A percentile compares a stretch with the other conserved stretches of the same genome.
Evolutionary conservation across 2,113 vertebrate genomes (phyloP).

Genomic region (Stigmatopora argus): DNA sequence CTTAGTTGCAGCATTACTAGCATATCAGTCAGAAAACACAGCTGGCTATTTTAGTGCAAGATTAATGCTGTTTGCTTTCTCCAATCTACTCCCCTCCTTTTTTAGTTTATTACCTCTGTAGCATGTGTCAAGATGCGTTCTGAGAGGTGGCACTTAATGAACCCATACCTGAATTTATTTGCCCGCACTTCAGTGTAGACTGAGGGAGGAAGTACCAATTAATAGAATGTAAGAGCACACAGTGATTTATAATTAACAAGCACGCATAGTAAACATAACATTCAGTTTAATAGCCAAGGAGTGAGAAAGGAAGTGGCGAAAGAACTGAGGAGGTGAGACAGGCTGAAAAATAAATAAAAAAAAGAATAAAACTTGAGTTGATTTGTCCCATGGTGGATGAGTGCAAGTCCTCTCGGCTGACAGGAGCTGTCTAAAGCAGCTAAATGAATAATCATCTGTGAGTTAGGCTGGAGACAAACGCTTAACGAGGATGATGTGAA

Average conservation of each 20-base stretch:
- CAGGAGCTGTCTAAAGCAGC: conserved; percentile 94
- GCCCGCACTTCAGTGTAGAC: conserved; percentile 37
- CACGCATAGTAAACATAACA: conserved; percentile 89
- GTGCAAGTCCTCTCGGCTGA: conserved; percentile 94
- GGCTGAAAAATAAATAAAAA: conserved; percentile 41
- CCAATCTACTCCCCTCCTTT: conserved; percentile 1
- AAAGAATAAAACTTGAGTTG: conserved; percentile 80
- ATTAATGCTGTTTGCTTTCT: conserved; percentile 32
- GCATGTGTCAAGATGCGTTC: conserved; percentile 66
- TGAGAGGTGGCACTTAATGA: conserved; percentile 79
- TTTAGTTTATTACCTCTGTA: conserved; percentile 53
- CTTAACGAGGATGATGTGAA: conserved; percentile 96
- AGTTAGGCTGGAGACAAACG: conserved; percentile 92
- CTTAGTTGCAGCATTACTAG: conserved; percentile 1
- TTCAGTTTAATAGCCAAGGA: conserved; percentile 83
- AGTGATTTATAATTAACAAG: conserved; percentile 99
- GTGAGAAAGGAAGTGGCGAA: conserved; percentile 56
- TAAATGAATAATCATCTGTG: conserved; percentile 98
- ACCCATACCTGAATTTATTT: conserved; percentile 92
- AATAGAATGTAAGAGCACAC: conserved; percentile 87
- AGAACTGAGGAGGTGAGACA: conserved; percentile 78
- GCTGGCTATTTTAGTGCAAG: conserved; percentile 27
- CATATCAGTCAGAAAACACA: conserved; percentile 6
- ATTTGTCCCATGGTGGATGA: conserved; percentile 96
- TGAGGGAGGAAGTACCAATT: conserved; percentile 90